phyloP scores from a whole-genome alignment of 2,888 invertebrate species.

The Mesoligia furuncula region DNA sequence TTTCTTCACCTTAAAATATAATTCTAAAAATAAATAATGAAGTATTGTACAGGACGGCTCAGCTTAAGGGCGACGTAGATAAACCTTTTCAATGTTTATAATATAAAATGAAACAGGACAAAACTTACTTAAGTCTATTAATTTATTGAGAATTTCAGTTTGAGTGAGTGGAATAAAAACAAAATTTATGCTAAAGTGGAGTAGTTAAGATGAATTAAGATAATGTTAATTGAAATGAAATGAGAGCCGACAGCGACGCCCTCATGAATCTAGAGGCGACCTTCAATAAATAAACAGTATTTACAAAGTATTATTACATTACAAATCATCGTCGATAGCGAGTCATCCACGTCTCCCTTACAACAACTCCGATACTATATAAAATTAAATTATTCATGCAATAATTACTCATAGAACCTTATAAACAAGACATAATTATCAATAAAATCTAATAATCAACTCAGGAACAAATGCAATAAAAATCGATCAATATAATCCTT shows the following conservation, averaged over 20 bases:
- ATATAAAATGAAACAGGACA: constrained; percentile 35
- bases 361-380: constrained; percentile 76
- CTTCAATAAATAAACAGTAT: constrained; percentile 69
- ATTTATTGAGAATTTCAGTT: constrained; percentile 15
- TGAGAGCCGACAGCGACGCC: constrained; percentile 19
- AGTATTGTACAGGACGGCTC: constrained; percentile 87
- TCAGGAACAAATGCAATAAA: constrained; percentile 91
- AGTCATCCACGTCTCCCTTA: constrained; percentile 81
- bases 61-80: constrained; percentile 83
- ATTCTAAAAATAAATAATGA: constrained; percentile 89
- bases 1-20: constrained; percentile 83
- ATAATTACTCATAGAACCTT: constrained; percentile 83
- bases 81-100: constrained; percentile 58
- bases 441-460: constrained; percentile 90
- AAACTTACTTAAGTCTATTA: constrained; percentile 28
- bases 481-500: constrained; percentile 86
- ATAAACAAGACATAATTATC: constrained; percentile 82
- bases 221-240: constrained; percentile 36
- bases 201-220: constrained; percentile 31
- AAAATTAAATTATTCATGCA: constrained; percentile 86
- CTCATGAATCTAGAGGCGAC: constrained; percentile 20
- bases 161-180: constrained; percentile 17
- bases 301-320: constrained; percentile 60
- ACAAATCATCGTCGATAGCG: constrained; percentile 30
- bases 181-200: constrained; percentile 24